Evolutionary conservation across 2,113 vertebrate genomes (phyloP), one percentile per base, ranked within the genome.

Genomic region (Dicrurus megarhynchus): DNA sequence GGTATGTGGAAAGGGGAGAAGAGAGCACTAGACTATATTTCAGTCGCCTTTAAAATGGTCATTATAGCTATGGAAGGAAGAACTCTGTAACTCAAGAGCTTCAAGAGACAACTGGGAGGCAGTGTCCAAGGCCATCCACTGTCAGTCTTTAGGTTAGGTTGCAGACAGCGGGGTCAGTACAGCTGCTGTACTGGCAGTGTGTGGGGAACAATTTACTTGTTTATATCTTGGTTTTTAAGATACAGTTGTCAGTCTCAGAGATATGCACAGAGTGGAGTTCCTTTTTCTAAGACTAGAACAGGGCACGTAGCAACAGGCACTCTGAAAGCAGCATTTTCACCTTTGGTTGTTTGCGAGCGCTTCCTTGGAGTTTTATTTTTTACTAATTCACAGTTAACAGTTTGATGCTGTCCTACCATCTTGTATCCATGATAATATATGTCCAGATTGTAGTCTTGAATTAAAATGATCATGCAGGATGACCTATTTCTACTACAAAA

Each of bases 111-210:
- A 3, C 21, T 18, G 24, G 21, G 69, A 68, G 44, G 14, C 60
- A 78, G 27, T 50, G 28, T 52, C 33, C 52, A 33, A 61, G 42
- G 26, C 19, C 8, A 30, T 30, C 26, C 35, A 1, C 27, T 87
- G 0, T 15, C 56, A 47, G 7, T 12, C 32, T 69, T 88, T 28
- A 16, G 11, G n/a, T n/a, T n/a, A n/a, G n/a, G 16, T 67, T 65
- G 30, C 28, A 44, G 33, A 44, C 41, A 32, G 28, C 37, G 23
- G 16, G 7, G 12, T 87, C 0, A 0, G 39, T 46, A 41, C 20
- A 49, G 41, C n/a, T 69, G 13, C 64, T 63, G 19, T 81, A 21
- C 13, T 53, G 21, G 7, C 5, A 2, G 10, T 57, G 24, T 32
- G 28, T 61, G 46, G n/a, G 5, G 5, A 87, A 16, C 35, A 59